Evolutionary conservation across 2,113 vertebrate genomes (phyloP).

Genomic region (Bubo bubo): DNA sequence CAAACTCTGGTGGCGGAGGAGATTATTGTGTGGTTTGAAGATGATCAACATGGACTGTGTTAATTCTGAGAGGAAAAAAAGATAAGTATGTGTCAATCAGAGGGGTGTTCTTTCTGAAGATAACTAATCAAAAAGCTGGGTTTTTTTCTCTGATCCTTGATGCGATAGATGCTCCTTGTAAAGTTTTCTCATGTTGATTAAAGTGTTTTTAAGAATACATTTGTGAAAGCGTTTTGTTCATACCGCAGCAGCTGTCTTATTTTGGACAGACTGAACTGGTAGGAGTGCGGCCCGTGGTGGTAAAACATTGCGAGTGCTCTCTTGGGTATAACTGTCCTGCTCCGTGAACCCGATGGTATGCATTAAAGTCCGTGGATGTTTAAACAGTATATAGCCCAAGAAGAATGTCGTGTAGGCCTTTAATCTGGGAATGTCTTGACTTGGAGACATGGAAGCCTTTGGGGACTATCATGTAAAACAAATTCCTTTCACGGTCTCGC

Average conservation of each 20-base stretch:
- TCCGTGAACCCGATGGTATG: not conserved
- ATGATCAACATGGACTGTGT: not conserved
- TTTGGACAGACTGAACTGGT: not conserved
- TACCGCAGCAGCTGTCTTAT: not conserved
- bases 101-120: not conserved
- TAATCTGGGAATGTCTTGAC: conserved; percentile 54
- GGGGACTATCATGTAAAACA: conserved; percentile 48
- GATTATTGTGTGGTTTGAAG: not conserved
- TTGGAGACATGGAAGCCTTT: conserved; percentile 52
- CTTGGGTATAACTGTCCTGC: not conserved
- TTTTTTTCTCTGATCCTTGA: not conserved
- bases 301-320: not conserved
- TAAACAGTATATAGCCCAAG: not conserved
- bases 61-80: not conserved
- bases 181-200: not conserved
- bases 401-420: not conserved
- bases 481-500: conserved; percentile 2
- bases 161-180: accelerated
- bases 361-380: not conserved
- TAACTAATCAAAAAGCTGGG: not conserved
- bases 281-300: not conserved
- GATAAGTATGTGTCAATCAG: not conserved
- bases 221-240: not conserved
- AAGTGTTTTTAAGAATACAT: not conserved
- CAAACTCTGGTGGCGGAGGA: not conserved